Evolutionary conservation across 2,113 vertebrate genomes (phyloP), one percentile per base, ranked within the genome.

Genomic region (Prionailurus bengalensis): DNA sequence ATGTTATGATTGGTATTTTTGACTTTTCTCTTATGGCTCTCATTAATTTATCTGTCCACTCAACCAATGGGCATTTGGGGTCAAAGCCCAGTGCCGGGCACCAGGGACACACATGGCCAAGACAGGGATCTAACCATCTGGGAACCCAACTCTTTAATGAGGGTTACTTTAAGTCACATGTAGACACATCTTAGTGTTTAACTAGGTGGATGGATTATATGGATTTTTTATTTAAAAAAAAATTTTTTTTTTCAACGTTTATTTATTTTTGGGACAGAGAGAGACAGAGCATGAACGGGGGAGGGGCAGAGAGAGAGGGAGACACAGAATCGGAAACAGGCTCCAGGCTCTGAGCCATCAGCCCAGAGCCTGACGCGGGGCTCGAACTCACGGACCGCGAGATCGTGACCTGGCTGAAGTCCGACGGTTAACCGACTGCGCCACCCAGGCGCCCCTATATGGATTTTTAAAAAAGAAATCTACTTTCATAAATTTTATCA

Each of bases 61-160:
- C 7, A 4, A 0, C 13, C 48, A 45, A 1, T 42, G 78, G 79
- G 9, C 8, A 13, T 23, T 25, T 11, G 2, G 16, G 61, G 23
- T 10, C 25, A 68, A 29, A 31, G 16, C 14, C 19, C 6, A 4
- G 9, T 74, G 71, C 36, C 5, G 19, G 55, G 51, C 14, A 12
- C 25, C 23, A 48, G 27, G 39, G 51, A 55, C 10, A 61, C 25
- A 39, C 1, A 31, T 4, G 48, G 25, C 51, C 74, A 36, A 36
- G 48, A n/a, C 0, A 31, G 14, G 7, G 21, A 13, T 7, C 33
- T 51, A 70, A 15, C 21, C 3, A 1, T 19, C 48, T 45, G 5
- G 65, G 61, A 58, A 27, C 31, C 10, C 23, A 7, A 7, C 9
- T 89, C 48, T 82, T 23, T 53, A 81, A 17, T 51, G 86, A 91